These are phyloP conservation scores for Orchesella cincta DNA, from an alignment of 1,140 invertebrate species.

Conservation along the genomic window DNA sequence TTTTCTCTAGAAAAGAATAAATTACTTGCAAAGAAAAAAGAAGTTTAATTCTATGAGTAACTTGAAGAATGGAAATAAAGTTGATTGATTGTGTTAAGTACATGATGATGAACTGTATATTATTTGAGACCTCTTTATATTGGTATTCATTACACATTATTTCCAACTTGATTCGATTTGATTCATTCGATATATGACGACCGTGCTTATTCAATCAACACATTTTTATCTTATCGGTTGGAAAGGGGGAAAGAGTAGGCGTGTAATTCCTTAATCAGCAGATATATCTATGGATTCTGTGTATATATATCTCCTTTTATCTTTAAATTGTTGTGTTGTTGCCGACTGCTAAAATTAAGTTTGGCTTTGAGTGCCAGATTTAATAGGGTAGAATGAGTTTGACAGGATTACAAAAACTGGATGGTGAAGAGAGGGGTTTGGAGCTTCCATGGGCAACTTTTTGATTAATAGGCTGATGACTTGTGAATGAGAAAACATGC, in stretches of 20 bases:
- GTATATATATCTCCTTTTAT: no score
- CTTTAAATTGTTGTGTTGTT: no score
- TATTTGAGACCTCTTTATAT: background rate
- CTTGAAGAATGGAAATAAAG: no score
- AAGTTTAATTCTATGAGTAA: no score
- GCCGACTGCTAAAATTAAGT: conserved; percentile 27
- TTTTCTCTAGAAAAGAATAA: no score
- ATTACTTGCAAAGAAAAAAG: no score
- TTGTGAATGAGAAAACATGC: conserved; percentile 49
- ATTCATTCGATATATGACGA: background rate
- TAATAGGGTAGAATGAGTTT: conserved; percentile 48
- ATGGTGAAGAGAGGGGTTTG: background rate
- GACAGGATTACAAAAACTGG: conserved; percentile 47
- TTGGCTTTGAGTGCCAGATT: conserved; percentile 14
- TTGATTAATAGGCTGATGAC: conserved; percentile 53
- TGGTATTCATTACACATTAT: background rate
- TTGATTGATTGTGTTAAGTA: no score
- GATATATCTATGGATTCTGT: no score
- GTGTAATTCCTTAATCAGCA: no score
- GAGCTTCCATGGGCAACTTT: conserved; percentile 38
- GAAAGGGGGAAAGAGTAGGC: no score
- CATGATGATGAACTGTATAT: no score
- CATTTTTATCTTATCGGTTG: no score
- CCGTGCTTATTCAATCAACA: background rate
- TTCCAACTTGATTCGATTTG: background rate